Percentiles rank a stretch among this genome's conserved stretches.
Evolutionary conservation across 2,113 vertebrate genomes (phyloP).

Genomic region (Piaya cayana): DNA sequence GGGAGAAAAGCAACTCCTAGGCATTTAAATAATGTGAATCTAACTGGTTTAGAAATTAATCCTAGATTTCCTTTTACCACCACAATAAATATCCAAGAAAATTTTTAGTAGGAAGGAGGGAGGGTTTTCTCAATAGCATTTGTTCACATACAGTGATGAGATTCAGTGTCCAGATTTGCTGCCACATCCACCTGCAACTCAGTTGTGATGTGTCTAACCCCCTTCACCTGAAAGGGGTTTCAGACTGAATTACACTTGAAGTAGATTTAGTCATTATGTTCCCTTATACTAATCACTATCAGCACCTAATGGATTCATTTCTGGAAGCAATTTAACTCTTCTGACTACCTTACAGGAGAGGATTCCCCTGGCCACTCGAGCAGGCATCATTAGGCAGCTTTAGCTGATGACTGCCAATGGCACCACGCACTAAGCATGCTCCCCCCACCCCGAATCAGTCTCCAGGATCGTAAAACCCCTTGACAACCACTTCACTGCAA

Average conservation of each 20-base stretch:
- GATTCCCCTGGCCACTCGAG: neutral
- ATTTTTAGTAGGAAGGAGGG: neutral
- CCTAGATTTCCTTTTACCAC: neutral
- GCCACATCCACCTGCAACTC: neutral
- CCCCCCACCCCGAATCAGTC: neutral
- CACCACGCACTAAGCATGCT: neutral
- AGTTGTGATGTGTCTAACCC: neutral
- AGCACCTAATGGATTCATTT: constrained; percentile 16
- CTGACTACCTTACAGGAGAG: neutral
- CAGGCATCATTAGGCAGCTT: constrained; percentile 25
- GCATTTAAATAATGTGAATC: neutral
- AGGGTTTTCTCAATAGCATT: neutral
- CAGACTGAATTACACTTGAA: neutral
- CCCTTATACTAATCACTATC: constrained; percentile 5
- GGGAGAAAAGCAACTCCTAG: neutral
- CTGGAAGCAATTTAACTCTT: constrained; percentile 7
- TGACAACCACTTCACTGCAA: constrained; percentile 8
- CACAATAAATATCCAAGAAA: neutral
- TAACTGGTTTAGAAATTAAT: neutral
- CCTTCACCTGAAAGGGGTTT: neutral
- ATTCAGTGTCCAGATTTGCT: neutral
- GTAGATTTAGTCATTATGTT: neutral
- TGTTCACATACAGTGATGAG: neutral
- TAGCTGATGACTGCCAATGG: neutral
- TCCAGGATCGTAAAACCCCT: constrained; percentile 13